Evolutionary conservation across 1,140 invertebrate species (phyloP), one percentile per base, ranked within the genome.

Genomic region (Listronotus oregonensis): DNA sequence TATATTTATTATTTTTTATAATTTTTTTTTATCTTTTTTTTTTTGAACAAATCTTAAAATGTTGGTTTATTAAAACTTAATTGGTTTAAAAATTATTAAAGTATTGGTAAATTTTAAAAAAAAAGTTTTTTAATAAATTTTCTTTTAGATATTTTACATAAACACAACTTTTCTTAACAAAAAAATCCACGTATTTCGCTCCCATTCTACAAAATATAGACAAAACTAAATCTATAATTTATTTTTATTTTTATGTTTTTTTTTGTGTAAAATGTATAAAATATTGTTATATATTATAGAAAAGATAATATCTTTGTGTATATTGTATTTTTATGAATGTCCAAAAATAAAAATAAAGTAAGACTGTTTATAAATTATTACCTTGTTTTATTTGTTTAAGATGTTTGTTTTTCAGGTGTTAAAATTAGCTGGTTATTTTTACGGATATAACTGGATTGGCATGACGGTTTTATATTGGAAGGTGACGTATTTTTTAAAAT

Each of bases 271-370:
- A 68, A 62, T 68, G 66, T 68, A 60, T 68, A 63, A 68, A 66
- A 68, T 68, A 64, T 68, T 68, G 66, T 68, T 68, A 68, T 64
- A 68, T 68, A 68, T 63, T 63, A 68, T 68, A 68, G 66, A 66
- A 67, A 59, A 71, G 64, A 65, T 55, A 64, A 64, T 64, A 71
- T 71, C 64, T 71, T 71, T 71, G 70, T 71, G 70, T 69, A 71
- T 69, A 71, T 66, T 71, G 70, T 71, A 71, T 71, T 71, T 71
- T 71, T 71, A 71, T 71, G 56, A 71, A 71, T 71, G 70, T 71
- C 70, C 70, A 71, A 71, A 71, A 71, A 71, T 71, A 71, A 71
- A 71, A 71, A 71, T 71, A 71, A 71, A 71, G 61, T 68, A 66
- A 71, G 67, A 71, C 69, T 71, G 69, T 71, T 71, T 71, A 71